These are phyloP conservation scores for Andrena trimmerana DNA, from an alignment of 2,888 invertebrate genomes.

Conservation along the genomic window DNA sequence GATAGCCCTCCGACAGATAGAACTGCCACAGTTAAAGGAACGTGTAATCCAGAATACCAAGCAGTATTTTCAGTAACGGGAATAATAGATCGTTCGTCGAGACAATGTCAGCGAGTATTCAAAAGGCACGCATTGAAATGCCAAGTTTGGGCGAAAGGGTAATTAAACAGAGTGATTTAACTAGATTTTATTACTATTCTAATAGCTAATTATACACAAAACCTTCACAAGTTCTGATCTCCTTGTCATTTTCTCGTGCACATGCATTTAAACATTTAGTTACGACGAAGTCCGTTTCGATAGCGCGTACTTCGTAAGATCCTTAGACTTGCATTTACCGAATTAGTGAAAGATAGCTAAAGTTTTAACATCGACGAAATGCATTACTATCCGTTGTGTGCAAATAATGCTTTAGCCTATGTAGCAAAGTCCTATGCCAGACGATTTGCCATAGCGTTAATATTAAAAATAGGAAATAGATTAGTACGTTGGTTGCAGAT, in stretches of 20 bases:
- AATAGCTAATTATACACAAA: conserved; percentile 13
- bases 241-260: not conserved
- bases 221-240: conserved; percentile 6
- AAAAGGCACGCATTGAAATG: conserved; percentile 96
- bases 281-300: not conserved
- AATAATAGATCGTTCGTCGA: conserved; percentile 91
- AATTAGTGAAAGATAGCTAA: not conserved
- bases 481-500: conserved; percentile 84
- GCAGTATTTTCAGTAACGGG: conserved; percentile 90
- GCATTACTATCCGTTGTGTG: not conserved
- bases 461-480: conserved; percentile 74
- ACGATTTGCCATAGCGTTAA: conserved; percentile 6
- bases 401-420: conserved; percentile 4
- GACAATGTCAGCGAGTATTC: conserved; percentile 94
- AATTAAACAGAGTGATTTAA: conserved; percentile 77
- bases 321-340: not conserved
- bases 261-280: conserved; percentile 11
- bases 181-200: conserved; percentile 28
- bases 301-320: not conserved
- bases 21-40: conserved; percentile 92
- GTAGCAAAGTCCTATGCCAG: too few species aligned
- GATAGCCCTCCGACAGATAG: conserved; percentile 91
- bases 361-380: not conserved
- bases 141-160: conserved; percentile 97
- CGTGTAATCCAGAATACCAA: conserved; percentile 95